Evolutionary conservation across 1,140 invertebrate species (phyloP), one percentile per base, ranked within the genome.

Genomic region (Cylas formicarius): DNA sequence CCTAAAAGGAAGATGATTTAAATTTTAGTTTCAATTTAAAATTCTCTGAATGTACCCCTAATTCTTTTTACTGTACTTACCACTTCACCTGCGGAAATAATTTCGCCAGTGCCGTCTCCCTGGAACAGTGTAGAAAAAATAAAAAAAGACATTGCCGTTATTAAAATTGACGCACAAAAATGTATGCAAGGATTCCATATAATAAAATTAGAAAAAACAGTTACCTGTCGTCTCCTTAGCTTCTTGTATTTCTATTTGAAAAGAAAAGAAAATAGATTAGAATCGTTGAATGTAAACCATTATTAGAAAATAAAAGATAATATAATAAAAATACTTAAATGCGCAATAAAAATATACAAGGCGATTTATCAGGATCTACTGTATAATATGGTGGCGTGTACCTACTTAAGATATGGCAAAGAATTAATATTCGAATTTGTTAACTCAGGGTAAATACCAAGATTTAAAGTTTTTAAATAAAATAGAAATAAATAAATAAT

Each of bases 191-290:
- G n/a, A 13, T 18, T 4, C 10, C 14, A 18, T 19, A 34, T 22
- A 41, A 17, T n/a, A n/a, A n/a, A n/a, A 43, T 21, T 2, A 24
- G 27, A 44, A 26, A 42, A 16, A 56, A 70, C 70, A 75, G 68
- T 72, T 76, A 84, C 83, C 80, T 90, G 87, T 72, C 87, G 75
- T 71, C 88, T 73, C 64, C 86, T 79, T 61, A 91, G 77, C 68
- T 91, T 91, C 74, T 89, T 86, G 76, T 89, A 89, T 81, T 90
- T 87, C 81, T 90, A 78, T n/a, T n/a, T n/a, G 56, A 56, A 71
- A 35, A 57, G 47, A 48, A 57, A 56, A 58, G 47, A 46, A 51
- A 55, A 56, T 43, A 24, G 48, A 44, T 46, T 44, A 18, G 23
- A 49, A 13, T 18, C 17, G 13, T 42, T 19, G 22, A 29, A 9